Evolutionary conservation across 2,888 invertebrate genomes (phyloP).

Genomic region (Mimumesa dahlbomi): DNA sequence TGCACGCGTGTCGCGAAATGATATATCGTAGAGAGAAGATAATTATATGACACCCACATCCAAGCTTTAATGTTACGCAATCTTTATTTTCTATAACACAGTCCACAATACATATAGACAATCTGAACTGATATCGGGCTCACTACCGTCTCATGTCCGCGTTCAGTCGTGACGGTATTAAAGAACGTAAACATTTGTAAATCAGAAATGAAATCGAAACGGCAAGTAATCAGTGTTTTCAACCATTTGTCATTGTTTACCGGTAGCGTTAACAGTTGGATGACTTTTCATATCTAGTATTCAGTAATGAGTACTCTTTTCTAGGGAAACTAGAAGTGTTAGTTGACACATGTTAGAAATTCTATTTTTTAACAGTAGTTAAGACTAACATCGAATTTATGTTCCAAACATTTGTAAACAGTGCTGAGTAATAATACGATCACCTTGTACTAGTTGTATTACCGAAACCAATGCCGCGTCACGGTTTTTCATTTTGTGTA

Average conservation of each 20-base stretch:
- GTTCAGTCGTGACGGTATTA: background rate
- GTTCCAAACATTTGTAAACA: too few relatives aligned
- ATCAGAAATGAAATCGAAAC: background rate
- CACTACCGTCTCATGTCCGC: background rate
- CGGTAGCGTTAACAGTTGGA: background rate
- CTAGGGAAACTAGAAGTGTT: too few relatives aligned
- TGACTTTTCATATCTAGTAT: background rate
- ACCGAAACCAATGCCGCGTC: too few relatives aligned
- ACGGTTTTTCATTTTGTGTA: too few relatives aligned
- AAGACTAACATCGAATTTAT: too few relatives aligned
- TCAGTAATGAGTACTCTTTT: too few relatives aligned
- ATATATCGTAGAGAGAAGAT: slow-evolving; percentile 18
- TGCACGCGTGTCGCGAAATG: slow-evolving; percentile 33
- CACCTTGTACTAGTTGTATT: too few relatives aligned
- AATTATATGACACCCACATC: slow-evolving; percentile 24
- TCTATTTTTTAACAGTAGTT: too few relatives aligned
- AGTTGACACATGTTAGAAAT: too few relatives aligned
- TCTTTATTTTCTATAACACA: slow-evolving; percentile 30
- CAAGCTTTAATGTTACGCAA: slow-evolving; percentile 29
- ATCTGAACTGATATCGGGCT: background rate
- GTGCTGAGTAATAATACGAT: too few relatives aligned
- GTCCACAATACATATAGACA: background rate
- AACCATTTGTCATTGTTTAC: background rate
- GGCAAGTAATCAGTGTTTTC: background rate
- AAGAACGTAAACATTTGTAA: background rate